Evolutionary conservation across 2,797 vertebrate species (phyloP).

Genomic region (Poliocrania exsul): DNA sequence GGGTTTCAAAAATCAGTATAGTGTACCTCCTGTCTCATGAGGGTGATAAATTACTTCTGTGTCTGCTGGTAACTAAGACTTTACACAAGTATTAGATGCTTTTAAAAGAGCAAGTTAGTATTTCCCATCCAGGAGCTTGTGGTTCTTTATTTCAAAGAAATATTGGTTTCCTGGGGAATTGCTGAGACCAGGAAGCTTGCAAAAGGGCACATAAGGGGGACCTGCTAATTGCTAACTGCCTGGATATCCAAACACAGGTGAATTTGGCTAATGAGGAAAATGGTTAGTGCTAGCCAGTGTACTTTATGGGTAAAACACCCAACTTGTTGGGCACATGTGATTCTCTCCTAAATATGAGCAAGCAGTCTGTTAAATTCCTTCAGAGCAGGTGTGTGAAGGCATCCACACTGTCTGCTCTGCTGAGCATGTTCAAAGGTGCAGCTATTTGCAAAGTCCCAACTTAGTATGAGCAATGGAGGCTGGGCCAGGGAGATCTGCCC

Average conservation of each 20-base stretch:
- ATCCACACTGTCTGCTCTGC: fast-evolving
- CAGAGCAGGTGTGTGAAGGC: background rate
- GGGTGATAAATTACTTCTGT: background rate
- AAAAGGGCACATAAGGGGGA: background rate
- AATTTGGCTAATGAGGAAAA: background rate
- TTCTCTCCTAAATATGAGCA: background rate
- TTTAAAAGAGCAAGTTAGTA: background rate
- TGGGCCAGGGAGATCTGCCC: background rate
- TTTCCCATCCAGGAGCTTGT: background rate
- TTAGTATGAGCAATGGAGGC: background rate
- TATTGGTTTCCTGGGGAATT: background rate
- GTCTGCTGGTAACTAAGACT: background rate
- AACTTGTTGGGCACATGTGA: background rate
- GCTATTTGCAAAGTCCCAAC: background rate
- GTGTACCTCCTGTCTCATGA: background rate
- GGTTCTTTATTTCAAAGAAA: background rate
- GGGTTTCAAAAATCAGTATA: background rate
- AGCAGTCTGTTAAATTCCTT: background rate
- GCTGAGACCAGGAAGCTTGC: background rate
- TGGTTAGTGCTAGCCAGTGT: background rate
- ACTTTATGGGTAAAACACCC: background rate
- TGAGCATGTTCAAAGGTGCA: background rate
- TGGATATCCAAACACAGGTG: background rate
- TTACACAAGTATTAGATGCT: background rate
- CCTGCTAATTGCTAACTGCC: background rate